Conservation (phyloP, 2,888 invertebrate genomes). For the Leptinotarsa juncta region DNA sequence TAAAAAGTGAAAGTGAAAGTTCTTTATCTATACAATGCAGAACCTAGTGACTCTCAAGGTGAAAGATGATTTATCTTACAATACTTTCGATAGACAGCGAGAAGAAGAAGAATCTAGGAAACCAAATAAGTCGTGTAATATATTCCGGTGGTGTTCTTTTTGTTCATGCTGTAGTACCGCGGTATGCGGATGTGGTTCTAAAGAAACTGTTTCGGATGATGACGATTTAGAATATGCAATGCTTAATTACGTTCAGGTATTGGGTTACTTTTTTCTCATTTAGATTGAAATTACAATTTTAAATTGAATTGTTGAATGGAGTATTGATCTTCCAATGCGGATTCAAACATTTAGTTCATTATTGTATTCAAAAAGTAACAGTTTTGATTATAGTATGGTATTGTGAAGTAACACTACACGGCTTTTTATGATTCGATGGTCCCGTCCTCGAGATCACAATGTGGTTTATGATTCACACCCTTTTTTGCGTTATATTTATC, state of each 20-base stretch:
- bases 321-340: neutral
- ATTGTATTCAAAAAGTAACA: too few relatives aligned
- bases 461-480: too few relatives aligned
- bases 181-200: constrained; percentile 25
- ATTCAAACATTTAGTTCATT: neutral
- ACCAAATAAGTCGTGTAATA: constrained; percentile 8
- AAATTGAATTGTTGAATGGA: neutral
- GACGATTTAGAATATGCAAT: constrained; percentile 52
- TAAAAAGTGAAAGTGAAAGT: constrained; percentile 17
- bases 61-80: constrained; percentile 24
- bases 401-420: too few relatives aligned
- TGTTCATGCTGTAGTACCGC: constrained; percentile 42
- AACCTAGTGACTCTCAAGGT: constrained; percentile 6
- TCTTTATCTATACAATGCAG: constrained; percentile 6
- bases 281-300: neutral
- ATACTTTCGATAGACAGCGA: constrained; percentile 34
- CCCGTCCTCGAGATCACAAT: too few relatives aligned
- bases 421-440: too few relatives aligned
- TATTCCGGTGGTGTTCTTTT: constrained; percentile 26
- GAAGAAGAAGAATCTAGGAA: constrained; percentile 38
- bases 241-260: constrained; percentile 53
- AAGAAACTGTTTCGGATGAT: constrained; percentile 51
- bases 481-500: too few relatives aligned
- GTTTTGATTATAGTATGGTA: too few relatives aligned
- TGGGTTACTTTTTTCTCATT: constrained; percentile 4